A percentile compares a stretch with the other conserved stretches of the same genome.
These are phyloP conservation scores for Parasteatoda tepidariorum DNA, from an alignment of 1,140 invertebrate genomes.

Conservation along the genomic window DNA sequence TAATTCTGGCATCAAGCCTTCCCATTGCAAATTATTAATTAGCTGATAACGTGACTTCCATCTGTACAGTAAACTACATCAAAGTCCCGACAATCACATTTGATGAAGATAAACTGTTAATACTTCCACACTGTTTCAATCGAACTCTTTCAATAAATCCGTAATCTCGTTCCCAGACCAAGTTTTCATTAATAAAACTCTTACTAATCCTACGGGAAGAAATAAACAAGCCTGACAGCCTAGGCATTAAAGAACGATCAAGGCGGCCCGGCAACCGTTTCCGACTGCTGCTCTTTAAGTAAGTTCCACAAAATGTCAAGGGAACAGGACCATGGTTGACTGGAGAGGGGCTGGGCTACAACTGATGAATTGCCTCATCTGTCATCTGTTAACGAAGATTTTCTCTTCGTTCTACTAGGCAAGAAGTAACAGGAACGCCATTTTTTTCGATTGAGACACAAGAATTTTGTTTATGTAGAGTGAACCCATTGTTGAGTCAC, in stretches of 20 bases:
- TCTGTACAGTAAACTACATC: too few species aligned
- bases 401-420: neutral
- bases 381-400: neutral
- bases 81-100: too few species aligned
- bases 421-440: neutral
- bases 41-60: too few species aligned
- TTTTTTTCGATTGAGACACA: too few species aligned
- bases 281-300: neutral
- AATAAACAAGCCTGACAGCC: neutral
- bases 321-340: neutral
- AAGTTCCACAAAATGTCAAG: neutral
- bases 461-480: too few species aligned
- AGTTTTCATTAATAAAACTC: neutral
- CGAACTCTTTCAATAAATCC: neutral
- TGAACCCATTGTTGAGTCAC: too few species aligned
- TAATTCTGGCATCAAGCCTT: too few species aligned
- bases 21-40: too few species aligned
- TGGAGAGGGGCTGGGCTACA: neutral
- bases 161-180: neutral
- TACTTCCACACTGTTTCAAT: neutral
- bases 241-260: neutral
- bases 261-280: neutral
- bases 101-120: too few species aligned
- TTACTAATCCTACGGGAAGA: neutral
- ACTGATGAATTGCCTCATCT: neutral